A percentile compares a stretch with the other conserved stretches of the same genome.
Conservation (phyloP, 1,140 invertebrate genomes). For the Lepidurus arcticus region DNA sequence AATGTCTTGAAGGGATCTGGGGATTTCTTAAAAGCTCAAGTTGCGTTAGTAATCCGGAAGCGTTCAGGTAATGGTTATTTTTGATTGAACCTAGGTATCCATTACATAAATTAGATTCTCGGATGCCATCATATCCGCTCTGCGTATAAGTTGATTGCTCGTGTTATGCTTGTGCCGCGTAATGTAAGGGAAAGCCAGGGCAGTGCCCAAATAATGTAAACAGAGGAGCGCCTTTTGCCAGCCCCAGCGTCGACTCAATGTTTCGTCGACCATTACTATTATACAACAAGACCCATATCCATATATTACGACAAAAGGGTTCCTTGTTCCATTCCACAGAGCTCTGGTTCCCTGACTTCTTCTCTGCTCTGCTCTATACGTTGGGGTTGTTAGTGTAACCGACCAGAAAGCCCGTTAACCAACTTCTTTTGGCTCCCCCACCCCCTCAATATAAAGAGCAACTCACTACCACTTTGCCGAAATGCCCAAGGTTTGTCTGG, state of each 20-base stretch:
- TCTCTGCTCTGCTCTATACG: slow-evolving; percentile 3
- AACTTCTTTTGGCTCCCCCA: slow-evolving; percentile 14
- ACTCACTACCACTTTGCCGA: background rate
- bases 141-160: slow-evolving; percentile 7
- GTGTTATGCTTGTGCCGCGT: background rate
- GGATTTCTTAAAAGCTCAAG: too few relatives aligned
- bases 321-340: slow-evolving; percentile 17
- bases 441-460: slow-evolving; percentile 11
- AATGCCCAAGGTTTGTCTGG: slow-evolving; percentile 10
- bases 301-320: slow-evolving; percentile 22
- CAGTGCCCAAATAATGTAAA: slow-evolving; percentile 15
- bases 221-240: slow-evolving; percentile 12
- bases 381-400: slow-evolving; percentile 21
- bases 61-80: background rate
- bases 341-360: slow-evolving; percentile 19
- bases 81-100: background rate
- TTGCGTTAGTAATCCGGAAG: background rate
- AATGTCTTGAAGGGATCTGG: too few relatives aligned
- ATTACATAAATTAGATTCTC: background rate
- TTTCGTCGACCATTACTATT: slow-evolving; percentile 22
- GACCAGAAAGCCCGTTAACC: slow-evolving; percentile 20
- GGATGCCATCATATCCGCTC: background rate
- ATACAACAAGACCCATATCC: slow-evolving; percentile 18
- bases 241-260: slow-evolving; percentile 5
- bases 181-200: background rate